Base-by-base conservation (phyloP, 1,140 invertebrate genomes). In the Pseudomyrmex flavicornis region DNA sequence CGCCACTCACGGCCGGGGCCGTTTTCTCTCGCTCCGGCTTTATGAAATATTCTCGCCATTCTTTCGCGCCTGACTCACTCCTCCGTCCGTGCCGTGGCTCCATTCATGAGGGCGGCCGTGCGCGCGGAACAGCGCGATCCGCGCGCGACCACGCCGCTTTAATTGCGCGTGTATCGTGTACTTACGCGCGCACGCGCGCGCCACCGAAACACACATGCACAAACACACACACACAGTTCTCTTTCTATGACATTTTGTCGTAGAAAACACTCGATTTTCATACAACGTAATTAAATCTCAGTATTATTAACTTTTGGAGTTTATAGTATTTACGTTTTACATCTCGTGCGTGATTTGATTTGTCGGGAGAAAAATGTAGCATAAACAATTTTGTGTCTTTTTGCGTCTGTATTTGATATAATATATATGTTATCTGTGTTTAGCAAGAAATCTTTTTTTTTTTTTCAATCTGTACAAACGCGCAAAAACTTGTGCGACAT, bases 31-130 rank as follows among this genome's bases (percentile, higher is more conserved):
- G 84, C 83, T 84, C 80, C 79, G 69, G 69, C 80, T 91, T 90
- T 87, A 85, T 90, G 82, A 89, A 89, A 86, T 86, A 84, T 85
- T 73, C 77, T 83, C 86, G 73, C 84, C 84, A 86, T 90, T 88
- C 88, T 90, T 90, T 88, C 87, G 76, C 59, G 76, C 77, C 77
- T 87, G 88, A 89, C 88, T 89, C 83, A 88, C 80, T 86, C 84
- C 44, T 74, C 69, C 22, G 54, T 66, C 54, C 44, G 82, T 44
- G 73, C 59, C 9, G 66, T 8, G 3, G 87, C 72, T 85, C 69
- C 90, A 91, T 91, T 91, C 90, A 91, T 91, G 87, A 91, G 79
- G 63, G 79, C 83, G 73, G 79, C 61, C 61, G 74, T 65, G 85
- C 72, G 68, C 83, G 70, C 56, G 63, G 74, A 91, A 88, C 89